Evolutionary conservation across 2,113 vertebrate species (phyloP), one percentile per base, ranked within the genome.

Genomic region (Beaufortia kweichowensis): DNA sequence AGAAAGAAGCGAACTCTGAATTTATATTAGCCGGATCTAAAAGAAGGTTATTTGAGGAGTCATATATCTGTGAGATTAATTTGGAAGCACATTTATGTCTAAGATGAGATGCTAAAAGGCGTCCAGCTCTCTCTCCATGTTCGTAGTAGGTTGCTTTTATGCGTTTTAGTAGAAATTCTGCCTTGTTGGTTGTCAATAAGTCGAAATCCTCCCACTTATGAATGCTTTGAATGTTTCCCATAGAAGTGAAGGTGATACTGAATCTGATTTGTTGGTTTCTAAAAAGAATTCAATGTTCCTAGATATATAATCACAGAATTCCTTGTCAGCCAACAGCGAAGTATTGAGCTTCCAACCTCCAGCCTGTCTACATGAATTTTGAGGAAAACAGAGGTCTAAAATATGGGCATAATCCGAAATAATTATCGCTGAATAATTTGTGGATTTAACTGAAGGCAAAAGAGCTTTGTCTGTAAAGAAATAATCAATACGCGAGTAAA

Each of bases 181-280:
- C 24, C 29, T 33, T 63, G 28, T 64, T 33, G 4, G 29, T 64
- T 31, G 61, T n/a, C 29, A 23, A n/a, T n/a, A 64, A 64, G 61
- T 64, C 14, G n/a, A 35, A 64, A n/a, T 35, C 14, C 3, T 3
- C 33, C 17, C 17, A 10, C 15, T 14, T 24, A 41, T 56, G 0
- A 76, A 50, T 1, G 23, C 75, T 65, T 76, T 64, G 35, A 76
- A 55, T 4, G 57, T 75, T 63, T 75, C 41, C 72, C 39, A 77
- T 21, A 57, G 24, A 19, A 68, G 64, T 7, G 35, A 77, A 6
- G 33, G 62, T 12, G 60, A 62, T 1, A 62, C 48, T 14, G 28
- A n/a, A 2, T 56, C 4, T 11, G 26, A 26, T 53, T 19, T 78
- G 28, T 78, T 78, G 12, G 63, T 68, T 21, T 77, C 17, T 26